A percentile compares a stretch with the other conserved stretches of the same genome.
Conservation (phyloP, 2,113 vertebrate species). For the Chlorodrepanis virens region DNA sequence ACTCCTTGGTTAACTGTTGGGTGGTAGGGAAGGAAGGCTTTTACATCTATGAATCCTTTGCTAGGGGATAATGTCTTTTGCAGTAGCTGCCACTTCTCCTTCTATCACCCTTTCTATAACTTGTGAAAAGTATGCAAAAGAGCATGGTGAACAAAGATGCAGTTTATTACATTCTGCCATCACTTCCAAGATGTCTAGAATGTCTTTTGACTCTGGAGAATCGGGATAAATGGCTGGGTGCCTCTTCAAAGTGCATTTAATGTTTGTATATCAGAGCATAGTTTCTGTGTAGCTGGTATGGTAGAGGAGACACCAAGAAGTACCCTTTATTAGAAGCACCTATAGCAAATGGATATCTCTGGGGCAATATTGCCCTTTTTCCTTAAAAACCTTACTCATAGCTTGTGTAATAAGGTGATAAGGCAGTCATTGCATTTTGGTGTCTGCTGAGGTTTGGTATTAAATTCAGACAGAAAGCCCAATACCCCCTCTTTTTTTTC, state of each 20-base stretch:
- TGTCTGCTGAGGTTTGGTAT: not conserved
- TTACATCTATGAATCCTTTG: not conserved
- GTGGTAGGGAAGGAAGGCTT: not conserved
- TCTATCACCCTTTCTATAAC: not conserved
- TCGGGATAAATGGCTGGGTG: not conserved
- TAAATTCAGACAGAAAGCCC: not conserved
- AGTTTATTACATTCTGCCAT: not conserved
- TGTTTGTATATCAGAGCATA: not conserved
- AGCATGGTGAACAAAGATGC: not conserved
- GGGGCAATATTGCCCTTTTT: not conserved
- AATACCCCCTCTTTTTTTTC: not conserved
- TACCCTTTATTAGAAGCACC: not conserved
- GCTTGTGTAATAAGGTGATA: not conserved
- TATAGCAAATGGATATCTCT: not conserved
- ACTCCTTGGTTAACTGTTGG: not conserved
- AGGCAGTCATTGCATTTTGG: not conserved
- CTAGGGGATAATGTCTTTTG: not conserved
- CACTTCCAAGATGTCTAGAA: not conserved
- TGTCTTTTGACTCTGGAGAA: not conserved
- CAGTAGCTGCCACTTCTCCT: not conserved
- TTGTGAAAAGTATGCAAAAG: not conserved
- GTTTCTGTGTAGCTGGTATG: not conserved
- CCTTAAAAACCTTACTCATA: not conserved
- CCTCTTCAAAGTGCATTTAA: not conserved
- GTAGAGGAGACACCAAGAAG: not conserved